Evolutionary conservation across 2,113 vertebrate species (phyloP).

Genomic region (Coturnix japonica): DNA sequence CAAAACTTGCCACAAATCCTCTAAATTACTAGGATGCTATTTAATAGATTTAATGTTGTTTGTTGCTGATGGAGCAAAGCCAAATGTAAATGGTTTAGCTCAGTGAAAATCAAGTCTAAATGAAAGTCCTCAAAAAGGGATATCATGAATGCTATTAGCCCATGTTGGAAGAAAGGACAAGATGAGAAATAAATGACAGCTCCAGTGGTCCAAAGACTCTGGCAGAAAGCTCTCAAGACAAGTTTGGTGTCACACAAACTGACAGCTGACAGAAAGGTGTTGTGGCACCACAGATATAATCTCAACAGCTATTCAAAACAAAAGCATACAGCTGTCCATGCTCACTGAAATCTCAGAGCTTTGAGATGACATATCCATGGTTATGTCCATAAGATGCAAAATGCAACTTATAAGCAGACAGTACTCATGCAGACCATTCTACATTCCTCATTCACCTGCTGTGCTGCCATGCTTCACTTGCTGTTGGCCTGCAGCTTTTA

Average conservation of each 20-base stretch:
- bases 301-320: not conserved
- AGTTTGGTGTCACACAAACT: not conserved
- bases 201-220: not conserved
- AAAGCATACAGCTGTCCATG: not conserved
- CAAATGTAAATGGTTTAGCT: constrained; percentile 9
- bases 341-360: not conserved
- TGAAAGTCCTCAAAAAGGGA: not conserved
- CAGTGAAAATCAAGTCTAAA: not conserved
- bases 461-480: not conserved
- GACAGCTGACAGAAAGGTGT: not conserved
- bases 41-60: constrained; percentile 14
- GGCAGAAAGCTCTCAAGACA: not conserved
- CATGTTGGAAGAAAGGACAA: not conserved
- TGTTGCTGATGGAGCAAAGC: not conserved
- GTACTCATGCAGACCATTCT: not conserved
- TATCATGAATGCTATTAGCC: not conserved
- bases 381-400: not conserved
- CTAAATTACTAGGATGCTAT: not conserved
- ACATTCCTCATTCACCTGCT: not conserved
- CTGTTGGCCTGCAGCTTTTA: not conserved
- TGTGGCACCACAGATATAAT: not conserved
- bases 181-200: not conserved
- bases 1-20: constrained; percentile 1
- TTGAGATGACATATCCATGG: not conserved
- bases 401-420: not conserved